Base-by-base conservation (phyloP, 2,113 vertebrate genomes). In the Tiliqua scincoides region DNA sequence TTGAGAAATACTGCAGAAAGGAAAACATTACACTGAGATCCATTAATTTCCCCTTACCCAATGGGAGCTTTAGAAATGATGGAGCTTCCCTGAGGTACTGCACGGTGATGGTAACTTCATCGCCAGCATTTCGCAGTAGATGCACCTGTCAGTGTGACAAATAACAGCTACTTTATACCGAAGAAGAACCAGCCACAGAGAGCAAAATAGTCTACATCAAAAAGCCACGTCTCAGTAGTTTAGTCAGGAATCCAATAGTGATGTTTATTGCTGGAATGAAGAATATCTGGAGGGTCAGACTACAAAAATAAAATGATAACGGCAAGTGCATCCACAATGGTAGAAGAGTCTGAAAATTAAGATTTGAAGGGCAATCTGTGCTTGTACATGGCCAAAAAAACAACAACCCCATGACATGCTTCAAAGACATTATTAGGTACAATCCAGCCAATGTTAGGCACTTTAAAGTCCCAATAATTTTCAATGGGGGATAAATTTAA, bases 81-180 rank as follows among this genome's bases (percentile, higher is more conserved):
- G 98, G 98, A 43, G 98, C 97, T 92, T 98, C 98, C 96, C 98
- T 97, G 95, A 99, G 97, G 94, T 98, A 98, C 92, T 98, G 97
- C 90, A 99, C 98, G 17, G 98, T 98, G 95, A 99, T 93, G 93
- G 97, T 98, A 94, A 99, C 98, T 95, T 99, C 98, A 91, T 98
- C 97, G 62, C 98, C 98, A 62, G 98, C 98, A 27, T 98, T 99
- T 90, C 98, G 96, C 95, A 99, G 92, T 90, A 99, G 97, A 92
- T 98, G 98, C 92, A 99, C 98, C 98, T 99, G 97, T 89, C 87
- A 89, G 81, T 79, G 59, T 80, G 87, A 96, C 67, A 94, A 94
- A 95, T 89, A 91, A 95, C 2, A 95, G 32, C 72, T 73, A 68
- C 87, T 90, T 96, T 76, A 93, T 89, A 86, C 59, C 57, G 88